phyloP scores from a whole-genome alignment of 2,113 vertebrate genomes.

The Accipiter cooperii region DNA sequence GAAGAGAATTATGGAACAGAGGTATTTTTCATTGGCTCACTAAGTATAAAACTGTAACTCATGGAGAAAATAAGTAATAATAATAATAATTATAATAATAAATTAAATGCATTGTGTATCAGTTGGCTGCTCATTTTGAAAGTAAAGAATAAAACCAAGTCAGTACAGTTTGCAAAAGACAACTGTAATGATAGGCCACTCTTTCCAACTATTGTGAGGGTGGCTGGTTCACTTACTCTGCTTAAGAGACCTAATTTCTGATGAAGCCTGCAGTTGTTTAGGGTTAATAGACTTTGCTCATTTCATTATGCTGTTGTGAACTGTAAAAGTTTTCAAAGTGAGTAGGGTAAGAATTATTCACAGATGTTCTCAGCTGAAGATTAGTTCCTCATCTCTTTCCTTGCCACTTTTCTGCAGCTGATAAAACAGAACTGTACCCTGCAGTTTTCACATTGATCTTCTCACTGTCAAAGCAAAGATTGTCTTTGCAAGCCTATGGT shows the following conservation, averaged over 20 bases:
- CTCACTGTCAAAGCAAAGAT: neutral
- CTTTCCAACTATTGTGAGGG: neutral
- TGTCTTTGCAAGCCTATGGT: neutral
- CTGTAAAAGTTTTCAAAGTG: neutral
- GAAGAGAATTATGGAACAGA: neutral
- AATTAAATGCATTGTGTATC: neutral
- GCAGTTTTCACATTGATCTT: neutral
- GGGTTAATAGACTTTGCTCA: slow-evolving; percentile 3
- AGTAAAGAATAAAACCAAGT: neutral
- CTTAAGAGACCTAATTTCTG: slow-evolving; percentile 4
- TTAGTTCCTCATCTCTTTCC: neutral
- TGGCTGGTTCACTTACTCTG: neutral
- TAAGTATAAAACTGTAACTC: neutral
- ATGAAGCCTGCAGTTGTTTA: slow-evolving; percentile 1
- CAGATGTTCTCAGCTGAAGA: neutral
- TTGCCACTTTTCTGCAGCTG: neutral
- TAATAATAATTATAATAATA: neutral
- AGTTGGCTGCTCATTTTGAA: neutral
- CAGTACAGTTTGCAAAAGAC: neutral
- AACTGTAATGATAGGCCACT: neutral
- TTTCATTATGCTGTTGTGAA: slow-evolving; percentile 20
- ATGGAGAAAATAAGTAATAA: neutral
- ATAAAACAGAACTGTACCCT: neutral
- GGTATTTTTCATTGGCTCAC: neutral
- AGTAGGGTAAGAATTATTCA: neutral